Evolutionary conservation across 2,113 vertebrate species (phyloP).

Genomic region (Plecotus auritus): DNA sequence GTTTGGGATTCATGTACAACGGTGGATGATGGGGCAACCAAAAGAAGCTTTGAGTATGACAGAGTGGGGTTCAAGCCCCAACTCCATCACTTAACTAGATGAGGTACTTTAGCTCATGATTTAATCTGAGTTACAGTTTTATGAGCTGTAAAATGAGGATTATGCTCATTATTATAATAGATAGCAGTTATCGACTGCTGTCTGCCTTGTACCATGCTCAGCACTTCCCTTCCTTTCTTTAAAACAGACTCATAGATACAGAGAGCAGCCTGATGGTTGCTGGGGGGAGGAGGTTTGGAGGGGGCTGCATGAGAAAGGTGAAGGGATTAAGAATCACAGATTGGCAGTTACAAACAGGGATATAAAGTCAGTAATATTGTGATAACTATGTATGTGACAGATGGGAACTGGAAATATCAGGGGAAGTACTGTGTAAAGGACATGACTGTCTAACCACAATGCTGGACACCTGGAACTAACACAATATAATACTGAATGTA

Average conservation of each 20-base stretch:
- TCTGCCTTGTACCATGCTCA: neutral
- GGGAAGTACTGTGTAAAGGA: neutral
- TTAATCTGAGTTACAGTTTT: neutral
- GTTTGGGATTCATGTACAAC: neutral
- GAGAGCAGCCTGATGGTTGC: neutral
- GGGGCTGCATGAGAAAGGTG: neutral
- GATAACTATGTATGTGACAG: neutral
- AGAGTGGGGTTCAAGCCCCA: neutral
- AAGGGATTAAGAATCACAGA: neutral
- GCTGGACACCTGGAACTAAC: neutral
- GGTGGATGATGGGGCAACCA: neutral
- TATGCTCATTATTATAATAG: neutral
- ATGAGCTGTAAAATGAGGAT: neutral
- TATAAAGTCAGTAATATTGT: neutral
- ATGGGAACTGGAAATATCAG: neutral
- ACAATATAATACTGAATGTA: neutral
- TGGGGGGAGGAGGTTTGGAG: neutral
- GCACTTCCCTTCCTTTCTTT: neutral
- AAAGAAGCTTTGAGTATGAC: neutral
- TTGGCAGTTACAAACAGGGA: neutral
- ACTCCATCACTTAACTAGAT: neutral
- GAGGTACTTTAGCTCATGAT: neutral
- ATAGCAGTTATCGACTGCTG: neutral
- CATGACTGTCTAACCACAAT: neutral
- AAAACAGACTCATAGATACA: neutral